phyloP scores from a whole-genome alignment of 2,113 vertebrate species.

The Montifringilla adamsi region DNA sequence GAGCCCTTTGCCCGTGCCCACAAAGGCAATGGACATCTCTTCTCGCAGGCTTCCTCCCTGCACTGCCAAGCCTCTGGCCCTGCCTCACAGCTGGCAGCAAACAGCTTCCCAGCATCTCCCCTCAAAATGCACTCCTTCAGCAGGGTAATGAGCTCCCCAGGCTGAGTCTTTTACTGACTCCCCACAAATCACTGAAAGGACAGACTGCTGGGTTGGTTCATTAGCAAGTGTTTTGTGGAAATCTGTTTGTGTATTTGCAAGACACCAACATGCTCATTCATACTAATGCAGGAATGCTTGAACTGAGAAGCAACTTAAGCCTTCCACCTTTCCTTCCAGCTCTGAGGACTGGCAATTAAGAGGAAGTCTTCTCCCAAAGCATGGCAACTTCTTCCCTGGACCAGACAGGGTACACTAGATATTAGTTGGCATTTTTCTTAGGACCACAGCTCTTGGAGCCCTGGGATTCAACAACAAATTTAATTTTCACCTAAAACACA shows the following conservation, averaged over 20 bases:
- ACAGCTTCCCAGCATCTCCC: constrained; percentile 19
- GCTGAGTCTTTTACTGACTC: neutral
- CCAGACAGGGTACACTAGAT: neutral
- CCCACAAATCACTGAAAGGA: constrained; percentile 12
- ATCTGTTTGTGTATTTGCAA: neutral
- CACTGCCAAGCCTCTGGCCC: neutral
- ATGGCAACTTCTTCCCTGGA: neutral
- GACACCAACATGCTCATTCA: neutral
- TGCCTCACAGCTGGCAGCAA: constrained; percentile 4
- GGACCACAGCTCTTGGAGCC: neutral
- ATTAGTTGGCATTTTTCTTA: neutral
- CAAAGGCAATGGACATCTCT: accelerated
- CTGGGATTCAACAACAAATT: neutral
- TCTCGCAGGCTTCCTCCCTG: neutral
- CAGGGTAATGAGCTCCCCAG: constrained; percentile 15
- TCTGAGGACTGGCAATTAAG: neutral
- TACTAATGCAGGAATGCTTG: neutral
- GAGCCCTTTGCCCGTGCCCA: accelerated
- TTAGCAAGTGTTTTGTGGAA: neutral
- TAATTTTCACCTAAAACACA: constrained; percentile 11
- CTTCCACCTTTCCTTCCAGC: neutral
- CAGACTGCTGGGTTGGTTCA: neutral
- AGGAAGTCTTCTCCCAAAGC: neutral
- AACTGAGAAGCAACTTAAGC: neutral
- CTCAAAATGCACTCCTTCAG: constrained; percentile 25